These are phyloP conservation scores for Chrysolina haemoptera DNA, from an alignment of 2,888 invertebrate species.

Conservation along the genomic window DNA sequence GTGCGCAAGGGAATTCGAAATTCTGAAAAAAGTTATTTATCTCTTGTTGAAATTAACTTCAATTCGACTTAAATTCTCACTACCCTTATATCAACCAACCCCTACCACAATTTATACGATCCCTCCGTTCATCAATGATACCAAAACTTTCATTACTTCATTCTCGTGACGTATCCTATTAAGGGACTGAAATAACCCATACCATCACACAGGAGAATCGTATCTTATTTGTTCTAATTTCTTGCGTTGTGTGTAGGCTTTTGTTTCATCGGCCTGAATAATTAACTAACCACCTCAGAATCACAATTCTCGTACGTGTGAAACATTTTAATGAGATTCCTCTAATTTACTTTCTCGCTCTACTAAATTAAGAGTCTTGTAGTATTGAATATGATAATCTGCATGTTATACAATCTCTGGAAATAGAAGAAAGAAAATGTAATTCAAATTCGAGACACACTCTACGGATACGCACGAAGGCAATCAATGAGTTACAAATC, in stretches of 20 bases:
- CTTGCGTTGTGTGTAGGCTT: conserved; percentile 62
- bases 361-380: conserved; percentile 60
- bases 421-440: not conserved
- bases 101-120: not conserved
- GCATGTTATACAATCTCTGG: not conserved
- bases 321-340: conserved; percentile 64
- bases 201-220: conserved; percentile 56
- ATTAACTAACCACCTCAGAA: conserved; percentile 68
- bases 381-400: conserved; percentile 58
- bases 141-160: not conserved
- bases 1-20: no score
- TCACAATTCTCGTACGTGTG: conserved; percentile 69
- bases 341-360: conserved; percentile 58
- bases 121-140: not conserved
- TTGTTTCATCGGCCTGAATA: conserved; percentile 65
- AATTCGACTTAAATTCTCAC: no score
- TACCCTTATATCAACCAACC: no score
- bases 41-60: not conserved
- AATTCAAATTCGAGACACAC: not conserved
- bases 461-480: not conserved
- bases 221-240: conserved; percentile 67
- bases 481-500: not conserved
- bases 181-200: not conserved
- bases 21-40: not conserved
- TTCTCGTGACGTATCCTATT: conserved; percentile 11